Base-by-base conservation (phyloP, 30 jellyfish, hydroid and myxozoan genomes). In the Euphysa ruthae region DNA sequence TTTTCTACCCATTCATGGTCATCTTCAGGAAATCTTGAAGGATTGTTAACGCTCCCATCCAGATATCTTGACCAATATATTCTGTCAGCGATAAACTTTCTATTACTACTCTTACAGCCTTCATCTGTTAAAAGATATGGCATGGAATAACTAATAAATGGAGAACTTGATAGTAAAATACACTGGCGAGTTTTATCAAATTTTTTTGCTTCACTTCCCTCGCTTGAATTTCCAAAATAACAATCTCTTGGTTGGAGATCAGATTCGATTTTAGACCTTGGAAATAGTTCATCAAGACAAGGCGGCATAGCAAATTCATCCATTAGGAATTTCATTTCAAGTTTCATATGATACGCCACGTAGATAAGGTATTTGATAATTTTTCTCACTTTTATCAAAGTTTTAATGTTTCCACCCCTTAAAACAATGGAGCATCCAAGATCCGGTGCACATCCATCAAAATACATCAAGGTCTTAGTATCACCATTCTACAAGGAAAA, bases 261-360 rank as follows among this genome's bases (percentile, higher is more conserved):
- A 6, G 30, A 43, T 35, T n/a, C 58, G 43, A 18, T 31, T 28
- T 32, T 66, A 18, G 55, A 46, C 32, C 30, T 43, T 16, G 83
- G 78, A 52, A 20, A 14, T 28, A 30, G 66, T 1, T 14, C 27
- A 60, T 73, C 93, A 34, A 78, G 19, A 0, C 82, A 26, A 38
- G 96, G 96, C 4, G 96, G 96, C 96, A 86, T 15, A 0, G 96
- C 94, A 30, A 86, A 86, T 77, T 86, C 96, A 60, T 86, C 94
- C 81, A 79, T 65, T 4, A 86, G 69, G 56, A 86, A 86, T 60
- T 79, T 86, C 19, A 26, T 31, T 58, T 86, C 96, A 21, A 86
- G 83, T 55, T 86, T 86, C 78, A 79, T 43, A 50, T 86, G 96
- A 43, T 86, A 86, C 0, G 94, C 92, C 18, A 86, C 96, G 77